phyloP scores from a whole-genome alignment of 1,140 invertebrate species.

The Hylaeus volcanicus region DNA sequence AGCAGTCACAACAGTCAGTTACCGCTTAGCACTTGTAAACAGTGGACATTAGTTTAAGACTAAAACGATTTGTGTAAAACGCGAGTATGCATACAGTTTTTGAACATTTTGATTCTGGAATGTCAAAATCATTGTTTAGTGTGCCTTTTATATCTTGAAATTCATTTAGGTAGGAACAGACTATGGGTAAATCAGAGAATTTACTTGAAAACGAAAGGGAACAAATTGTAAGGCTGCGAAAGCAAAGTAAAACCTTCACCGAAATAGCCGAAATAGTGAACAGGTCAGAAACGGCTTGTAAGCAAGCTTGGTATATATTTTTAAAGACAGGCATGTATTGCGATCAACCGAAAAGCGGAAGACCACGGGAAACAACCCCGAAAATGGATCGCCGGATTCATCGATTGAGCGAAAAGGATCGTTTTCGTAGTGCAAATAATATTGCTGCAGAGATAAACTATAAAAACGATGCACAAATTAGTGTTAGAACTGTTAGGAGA shows the following conservation, averaged over 20 bases:
- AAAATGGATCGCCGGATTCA: constrained; percentile 4
- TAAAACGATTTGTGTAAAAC: constrained; percentile 1
- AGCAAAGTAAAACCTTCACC: background rate
- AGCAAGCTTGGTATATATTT: no score
- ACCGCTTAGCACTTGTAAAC: background rate
- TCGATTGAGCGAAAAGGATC: background rate
- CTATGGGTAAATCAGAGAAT: background rate
- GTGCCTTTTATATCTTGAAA: background rate
- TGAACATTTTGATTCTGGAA: no score
- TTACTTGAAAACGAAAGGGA: background rate
- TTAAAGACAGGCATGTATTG: background rate
- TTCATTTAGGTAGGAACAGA: background rate
- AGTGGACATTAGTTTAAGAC: constrained; percentile 1
- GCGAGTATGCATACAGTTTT: background rate
- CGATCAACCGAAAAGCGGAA: background rate
- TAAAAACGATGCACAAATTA: constrained; percentile 1
- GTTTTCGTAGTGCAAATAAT: background rate
- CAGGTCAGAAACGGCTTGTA: no score
- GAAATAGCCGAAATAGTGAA: no score
- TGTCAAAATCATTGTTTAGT: background rate
- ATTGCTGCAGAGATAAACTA: background rate
- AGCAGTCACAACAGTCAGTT: background rate
- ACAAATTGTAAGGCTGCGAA: constrained; percentile 1
- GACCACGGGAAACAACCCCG: background rate
- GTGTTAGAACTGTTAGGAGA: constrained; percentile 5